Conservation (phyloP, 1,140 invertebrate species). For the Polyergus mexicanus region DNA sequence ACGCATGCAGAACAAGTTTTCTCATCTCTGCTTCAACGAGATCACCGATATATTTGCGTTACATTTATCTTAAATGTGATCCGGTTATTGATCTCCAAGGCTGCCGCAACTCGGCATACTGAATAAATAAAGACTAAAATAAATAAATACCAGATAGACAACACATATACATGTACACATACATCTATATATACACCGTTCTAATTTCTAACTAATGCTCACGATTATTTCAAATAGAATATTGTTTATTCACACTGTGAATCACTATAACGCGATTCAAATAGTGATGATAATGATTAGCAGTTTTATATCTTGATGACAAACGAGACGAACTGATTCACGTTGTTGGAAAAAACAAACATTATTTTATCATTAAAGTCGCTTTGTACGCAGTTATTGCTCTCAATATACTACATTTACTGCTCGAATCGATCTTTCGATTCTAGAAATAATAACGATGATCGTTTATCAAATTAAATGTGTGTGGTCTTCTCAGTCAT, state of each 20-base stretch:
- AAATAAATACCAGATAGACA: constrained; percentile 25
- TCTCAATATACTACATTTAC: not conserved
- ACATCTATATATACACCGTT: not conserved
- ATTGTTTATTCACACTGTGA: not conserved
- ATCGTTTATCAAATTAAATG: constrained; percentile 45
- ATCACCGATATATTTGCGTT: not conserved
- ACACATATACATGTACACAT: too few species aligned
- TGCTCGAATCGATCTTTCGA: not conserved
- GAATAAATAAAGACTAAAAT: constrained; percentile 34
- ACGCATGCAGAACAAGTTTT: not conserved
- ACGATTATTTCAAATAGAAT: constrained; percentile 19
- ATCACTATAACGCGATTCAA: not conserved
- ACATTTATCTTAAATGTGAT: constrained; percentile 52
- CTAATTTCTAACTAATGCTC: constrained; percentile 15
- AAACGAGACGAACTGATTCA: not conserved
- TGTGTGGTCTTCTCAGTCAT: constrained; percentile 5
- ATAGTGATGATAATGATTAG: not conserved
- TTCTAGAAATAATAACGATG: not conserved
- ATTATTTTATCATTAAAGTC: constrained; percentile 17
- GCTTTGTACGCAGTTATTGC: not conserved
- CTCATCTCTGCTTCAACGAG: not conserved
- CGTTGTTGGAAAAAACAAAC: constrained; percentile 2
- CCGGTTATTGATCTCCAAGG: constrained; percentile 45
- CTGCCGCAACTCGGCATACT: not conserved
- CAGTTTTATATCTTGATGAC: not conserved